phyloP scores from a whole-genome alignment of 2,888 invertebrate genomes.

The Adelognathus sp. region DNA sequence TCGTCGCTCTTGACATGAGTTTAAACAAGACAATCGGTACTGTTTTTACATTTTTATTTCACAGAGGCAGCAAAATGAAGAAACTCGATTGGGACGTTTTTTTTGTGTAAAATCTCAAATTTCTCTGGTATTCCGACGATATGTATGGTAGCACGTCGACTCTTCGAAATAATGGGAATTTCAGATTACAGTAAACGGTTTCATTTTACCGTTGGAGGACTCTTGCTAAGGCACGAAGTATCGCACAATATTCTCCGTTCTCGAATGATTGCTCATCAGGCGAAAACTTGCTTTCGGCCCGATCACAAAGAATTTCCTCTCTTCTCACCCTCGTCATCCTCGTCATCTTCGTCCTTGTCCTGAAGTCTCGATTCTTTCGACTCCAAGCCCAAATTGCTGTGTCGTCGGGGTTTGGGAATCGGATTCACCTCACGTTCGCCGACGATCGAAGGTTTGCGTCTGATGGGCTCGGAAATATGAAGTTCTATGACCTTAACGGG shows the following conservation, averaged over 20 bases:
- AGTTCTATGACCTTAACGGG: slow-evolving; percentile 81
- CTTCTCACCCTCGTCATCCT: slow-evolving; percentile 49
- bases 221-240: slow-evolving; percentile 6
- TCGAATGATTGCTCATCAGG: neutral
- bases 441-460: slow-evolving; percentile 73
- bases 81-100: no score
- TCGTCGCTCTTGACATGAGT: no score
- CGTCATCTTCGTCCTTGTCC: slow-evolving; percentile 26
- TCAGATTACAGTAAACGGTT: no score
- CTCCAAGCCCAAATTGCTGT: slow-evolving; percentile 66
- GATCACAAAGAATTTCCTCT: slow-evolving; percentile 68
- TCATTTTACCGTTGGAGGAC: neutral
- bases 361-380: slow-evolving; percentile 28
- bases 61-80: no score
- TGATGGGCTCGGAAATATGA: slow-evolving; percentile 83
- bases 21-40: no score
- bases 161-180: no score
- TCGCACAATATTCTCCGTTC: slow-evolving; percentile 7
- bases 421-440: slow-evolving; percentile 78
- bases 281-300: neutral
- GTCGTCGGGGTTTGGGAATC: slow-evolving; percentile 84
- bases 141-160: no score
- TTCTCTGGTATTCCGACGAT: no score
- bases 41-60: no score
- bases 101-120: no score